Evolutionary conservation across 2,113 vertebrate genomes (phyloP), one percentile per base, ranked within the genome.

Genomic region (Sceloporus undulatus): DNA sequence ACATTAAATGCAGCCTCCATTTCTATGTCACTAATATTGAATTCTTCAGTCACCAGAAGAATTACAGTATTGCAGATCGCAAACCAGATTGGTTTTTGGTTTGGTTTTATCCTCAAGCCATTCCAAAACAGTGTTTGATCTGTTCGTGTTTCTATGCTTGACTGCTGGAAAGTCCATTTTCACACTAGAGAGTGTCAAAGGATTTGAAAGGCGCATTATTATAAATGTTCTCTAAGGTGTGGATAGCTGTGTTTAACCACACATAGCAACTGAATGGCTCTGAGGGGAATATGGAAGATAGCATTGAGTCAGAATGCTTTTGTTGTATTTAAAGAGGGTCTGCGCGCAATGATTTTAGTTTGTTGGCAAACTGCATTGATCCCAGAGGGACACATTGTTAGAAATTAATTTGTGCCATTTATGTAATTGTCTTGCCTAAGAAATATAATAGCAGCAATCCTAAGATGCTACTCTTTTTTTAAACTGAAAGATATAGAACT

Each of bases 101-200:
- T 89, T 90, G 79, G 8, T 66, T 87, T 92, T 87, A 73, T 14
- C 14, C 25, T 29, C 40, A 76, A n/a, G 7, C 79, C 9, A n/a
- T 91, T 90, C 59, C n/a, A 68, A 52, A 66, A 82, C 59, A 34
- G n/a, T 83, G 23, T 86, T 85, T 88, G n/a, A 90, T 48, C 13
- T 81, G 1, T 68, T 74, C 48, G 0, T 73, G n/a, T 59, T 91
- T 86, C 77, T 89, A 52, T 84, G 48, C 75, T 66, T 89, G 25
- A 80, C 89, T 70, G 34, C 80, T 89, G 34, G 42, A 2, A 74
- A 3, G 74, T 66, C 21, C 89, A 21, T 81, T 14, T 0, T 65
- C 56, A 66, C 54, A 87, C 4, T 0, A 0, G 66, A 88, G 25
- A 21, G 59, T 83, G 29, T 0, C 4, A 84, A 80, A 92, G 18